Conservation (phyloP, 1,140 invertebrate genomes). For the Thaumetopoea pityocampa region DNA sequence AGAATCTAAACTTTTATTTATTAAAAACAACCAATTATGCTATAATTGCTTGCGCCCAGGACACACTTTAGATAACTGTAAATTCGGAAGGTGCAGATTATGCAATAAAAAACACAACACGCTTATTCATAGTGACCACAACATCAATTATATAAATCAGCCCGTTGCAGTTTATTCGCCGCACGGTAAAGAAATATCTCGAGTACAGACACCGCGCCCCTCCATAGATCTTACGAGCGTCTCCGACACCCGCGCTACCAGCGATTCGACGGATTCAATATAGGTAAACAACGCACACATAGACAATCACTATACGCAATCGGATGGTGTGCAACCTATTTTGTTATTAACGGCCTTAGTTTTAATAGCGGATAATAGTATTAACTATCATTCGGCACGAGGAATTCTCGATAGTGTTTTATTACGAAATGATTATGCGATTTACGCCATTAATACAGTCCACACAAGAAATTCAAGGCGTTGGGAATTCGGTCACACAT, state of each 20-base stretch:
- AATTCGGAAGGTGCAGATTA: conserved; percentile 18
- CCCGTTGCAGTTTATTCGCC: conserved; percentile 1
- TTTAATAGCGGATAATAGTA: conserved; percentile 16
- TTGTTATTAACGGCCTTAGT: conserved; percentile 28
- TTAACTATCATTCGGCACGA: conserved; percentile 17
- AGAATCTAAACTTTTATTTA: conserved; percentile 18
- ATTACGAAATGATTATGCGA: conserved; percentile 26
- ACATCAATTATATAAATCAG: neutral
- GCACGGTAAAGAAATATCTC: neutral
- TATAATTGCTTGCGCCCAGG: conserved; percentile 25
- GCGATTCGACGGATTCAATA: too few relatives aligned
- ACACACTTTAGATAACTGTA: conserved; percentile 13
- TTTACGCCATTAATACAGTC: conserved; percentile 23
- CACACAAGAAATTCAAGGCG: conserved; percentile 22
- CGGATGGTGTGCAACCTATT: conserved; percentile 13
- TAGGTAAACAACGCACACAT: neutral
- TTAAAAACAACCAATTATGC: conserved; percentile 21
- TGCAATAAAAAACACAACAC: conserved; percentile 24
- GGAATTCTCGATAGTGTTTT: conserved; percentile 26
- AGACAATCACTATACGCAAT: conserved; percentile 12
- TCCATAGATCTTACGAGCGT: neutral
- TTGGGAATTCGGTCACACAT: conserved; percentile 23
- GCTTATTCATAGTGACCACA: conserved; percentile 15
- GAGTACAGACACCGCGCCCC: neutral
- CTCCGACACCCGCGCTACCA: neutral